phyloP scores from a whole-genome alignment of 2,888 invertebrate genomes.

The Temnothorax ravouxi region DNA sequence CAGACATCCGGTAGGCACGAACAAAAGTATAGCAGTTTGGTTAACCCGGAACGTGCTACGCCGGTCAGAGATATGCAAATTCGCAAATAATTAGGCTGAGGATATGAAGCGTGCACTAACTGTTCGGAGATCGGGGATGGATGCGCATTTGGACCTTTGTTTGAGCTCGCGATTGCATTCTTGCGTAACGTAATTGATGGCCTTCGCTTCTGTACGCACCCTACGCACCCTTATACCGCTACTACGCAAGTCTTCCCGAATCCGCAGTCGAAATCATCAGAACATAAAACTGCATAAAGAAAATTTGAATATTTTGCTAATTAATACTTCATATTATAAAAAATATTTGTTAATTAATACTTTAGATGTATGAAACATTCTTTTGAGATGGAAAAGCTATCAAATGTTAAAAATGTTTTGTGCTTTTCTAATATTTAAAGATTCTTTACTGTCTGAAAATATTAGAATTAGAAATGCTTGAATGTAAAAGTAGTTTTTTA shows the following conservation, averaged over 20 bases:
- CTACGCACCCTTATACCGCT: constrained; percentile 56
- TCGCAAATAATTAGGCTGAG: constrained; percentile 83
- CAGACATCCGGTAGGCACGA: constrained; percentile 70
- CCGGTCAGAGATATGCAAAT: constrained; percentile 83
- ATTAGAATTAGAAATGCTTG: neutral
- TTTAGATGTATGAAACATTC: neutral
- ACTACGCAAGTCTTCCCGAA: constrained; percentile 45
- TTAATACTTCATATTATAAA: neutral
- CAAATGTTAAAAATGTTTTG: neutral
- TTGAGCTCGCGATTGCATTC: constrained; percentile 85
- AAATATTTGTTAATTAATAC: neutral
- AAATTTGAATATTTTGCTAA: neutral
- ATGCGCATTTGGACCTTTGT: constrained; percentile 79
- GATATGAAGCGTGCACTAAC: constrained; percentile 82
- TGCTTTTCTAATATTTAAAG: neutral
- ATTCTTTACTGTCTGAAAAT: neutral
- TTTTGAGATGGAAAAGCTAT: neutral
- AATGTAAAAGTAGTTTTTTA: neutral
- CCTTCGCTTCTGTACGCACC: constrained; percentile 68
- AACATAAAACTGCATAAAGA: neutral
- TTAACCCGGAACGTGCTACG: constrained; percentile 63
- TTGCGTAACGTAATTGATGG: constrained; percentile 86
- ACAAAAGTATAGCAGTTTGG: constrained; percentile 69
- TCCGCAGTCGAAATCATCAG: neutral
- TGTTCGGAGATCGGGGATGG: constrained; percentile 71